Evolutionary conservation across 2,888 invertebrate species (phyloP), one percentile per base, ranked within the genome.

Genomic region (Melanostoma scalare): DNA sequence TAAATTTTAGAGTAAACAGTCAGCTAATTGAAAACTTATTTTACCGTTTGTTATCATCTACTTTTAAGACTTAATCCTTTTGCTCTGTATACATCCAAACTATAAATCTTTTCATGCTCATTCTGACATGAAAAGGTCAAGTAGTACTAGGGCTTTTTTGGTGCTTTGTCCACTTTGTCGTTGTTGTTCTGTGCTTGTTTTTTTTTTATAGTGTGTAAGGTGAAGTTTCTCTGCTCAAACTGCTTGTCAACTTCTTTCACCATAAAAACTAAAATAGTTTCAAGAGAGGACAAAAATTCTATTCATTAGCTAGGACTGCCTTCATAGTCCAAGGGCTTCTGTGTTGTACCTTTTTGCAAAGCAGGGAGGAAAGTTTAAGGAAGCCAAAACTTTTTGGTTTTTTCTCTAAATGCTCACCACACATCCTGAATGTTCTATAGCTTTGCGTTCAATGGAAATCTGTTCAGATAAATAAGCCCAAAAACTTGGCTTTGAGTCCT

Each of bases 221-320:
- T 20, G 20, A 20, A 20, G 20, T 20, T 20, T 20, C 20, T 20
- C 20, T 20, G 20, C 20, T 20, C 20, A 72, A 74, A 78, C 74
- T 78, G 71, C 78, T 84, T 69, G 82, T 74, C 82, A 84, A 78
- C 46, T 78, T 53, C 78, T 78, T 74, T 84, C 78, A 84, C 84
- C 84, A 84, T 84, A 84, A 52, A 84, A 69, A 74, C 74, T 84
- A 78, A 78, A 84, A 84, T 78, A 74, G 60, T 77, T 72, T 44
- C 44, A 4, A 71, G 78, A 82, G 73, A 73, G 76, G 68, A 75
- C 77, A 73, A 50, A 69, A 73, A 82, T 82, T 35, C 69, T 78
- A 60, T 74, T 84, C 82, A 74, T 74, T 74, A 69, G 78, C 65
- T 68, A 77, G 58, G 42, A 61, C 60, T 40, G 38, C 60, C 72